A percentile compares a stretch with the other conserved stretches of the same genome.
Conservation (phyloP, 2,797 vertebrate species). For the Hippocampus kuda region DNA sequence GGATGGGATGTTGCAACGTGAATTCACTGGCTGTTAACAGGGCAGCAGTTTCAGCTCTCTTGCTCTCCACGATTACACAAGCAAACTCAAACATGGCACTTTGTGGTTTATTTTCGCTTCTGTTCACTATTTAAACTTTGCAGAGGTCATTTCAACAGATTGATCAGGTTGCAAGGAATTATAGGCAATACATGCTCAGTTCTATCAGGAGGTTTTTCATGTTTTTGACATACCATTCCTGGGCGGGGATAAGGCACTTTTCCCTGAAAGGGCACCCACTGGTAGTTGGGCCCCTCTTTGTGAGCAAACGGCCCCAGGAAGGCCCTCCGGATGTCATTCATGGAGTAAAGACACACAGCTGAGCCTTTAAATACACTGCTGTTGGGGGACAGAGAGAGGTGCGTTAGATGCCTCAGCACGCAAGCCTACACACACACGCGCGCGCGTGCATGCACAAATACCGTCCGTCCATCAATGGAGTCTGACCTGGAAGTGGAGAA, state of each 20-base stretch:
- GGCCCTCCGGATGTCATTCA: conserved; percentile 92
- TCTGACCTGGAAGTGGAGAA: conserved; percentile 94
- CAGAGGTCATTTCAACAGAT: too few species aligned
- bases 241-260: conserved; percentile 95
- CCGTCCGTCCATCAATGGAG: conserved; percentile 17
- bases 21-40: too few species aligned
- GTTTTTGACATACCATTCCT: conserved; percentile 76
- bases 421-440: conserved; percentile 14
- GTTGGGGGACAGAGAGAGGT: conserved; percentile 34
- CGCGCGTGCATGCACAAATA: conserved; percentile 13
- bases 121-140: too few species aligned
- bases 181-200: too few species aligned
- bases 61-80: too few species aligned
- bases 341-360: conserved; percentile 88
- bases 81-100: too few species aligned
- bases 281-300: conserved; percentile 95
- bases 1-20: too few species aligned
- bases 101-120: too few species aligned
- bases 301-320: conserved; percentile 97
- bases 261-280: conserved; percentile 95
- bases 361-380: conserved; percentile 93
- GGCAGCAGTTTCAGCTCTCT: too few species aligned
- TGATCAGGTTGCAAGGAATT: too few species aligned
- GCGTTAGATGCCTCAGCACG: conserved; percentile 30
- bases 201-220: too few species aligned